These are phyloP conservation scores for Leptinotarsa peninsularis DNA, from an alignment of 2,888 invertebrate genomes.

Conservation along the genomic window DNA sequence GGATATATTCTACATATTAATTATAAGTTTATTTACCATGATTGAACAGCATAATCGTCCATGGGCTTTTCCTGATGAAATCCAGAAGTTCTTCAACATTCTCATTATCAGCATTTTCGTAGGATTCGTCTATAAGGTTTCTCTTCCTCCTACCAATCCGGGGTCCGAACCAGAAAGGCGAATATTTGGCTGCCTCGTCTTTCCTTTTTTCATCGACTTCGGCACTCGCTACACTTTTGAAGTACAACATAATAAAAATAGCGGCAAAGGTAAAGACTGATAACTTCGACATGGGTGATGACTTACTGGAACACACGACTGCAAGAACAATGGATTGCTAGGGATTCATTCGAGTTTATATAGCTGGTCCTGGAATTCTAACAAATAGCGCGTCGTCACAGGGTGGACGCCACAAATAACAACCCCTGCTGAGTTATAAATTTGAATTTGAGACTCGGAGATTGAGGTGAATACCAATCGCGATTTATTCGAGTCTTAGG, in stretches of 20 bases:
- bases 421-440: slow-evolving; percentile 25
- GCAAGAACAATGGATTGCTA: slow-evolving; percentile 13
- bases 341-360: slow-evolving; percentile 33
- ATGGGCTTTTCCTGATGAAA: slow-evolving; percentile 63
- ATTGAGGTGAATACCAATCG: neutral
- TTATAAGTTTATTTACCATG: slow-evolving; percentile 55
- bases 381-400: slow-evolving; percentile 41
- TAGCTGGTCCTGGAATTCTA: slow-evolving; percentile 39
- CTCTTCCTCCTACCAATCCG: slow-evolving; percentile 68
- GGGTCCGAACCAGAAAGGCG: slow-evolving; percentile 69
- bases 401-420: slow-evolving; percentile 50
- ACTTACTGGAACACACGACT: slow-evolving; percentile 25
- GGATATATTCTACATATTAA: too few species aligned
- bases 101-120: slow-evolving; percentile 46
- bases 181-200: slow-evolving; percentile 43
- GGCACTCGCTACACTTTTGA: slow-evolving; percentile 27
- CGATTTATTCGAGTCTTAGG: neutral
- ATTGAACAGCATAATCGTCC: slow-evolving; percentile 61
- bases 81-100: slow-evolving; percentile 62
- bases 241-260: slow-evolving; percentile 36
- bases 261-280: slow-evolving; percentile 30
- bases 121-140: slow-evolving; percentile 55
- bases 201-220: slow-evolving; percentile 31
- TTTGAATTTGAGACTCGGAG: neutral
- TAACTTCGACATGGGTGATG: slow-evolving; percentile 32